A percentile compares a stretch with the other conserved stretches of the same genome.
These are phyloP conservation scores for Turdus rufiventris DNA, from an alignment of 2,113 vertebrate genomes.

Conservation along the genomic window DNA sequence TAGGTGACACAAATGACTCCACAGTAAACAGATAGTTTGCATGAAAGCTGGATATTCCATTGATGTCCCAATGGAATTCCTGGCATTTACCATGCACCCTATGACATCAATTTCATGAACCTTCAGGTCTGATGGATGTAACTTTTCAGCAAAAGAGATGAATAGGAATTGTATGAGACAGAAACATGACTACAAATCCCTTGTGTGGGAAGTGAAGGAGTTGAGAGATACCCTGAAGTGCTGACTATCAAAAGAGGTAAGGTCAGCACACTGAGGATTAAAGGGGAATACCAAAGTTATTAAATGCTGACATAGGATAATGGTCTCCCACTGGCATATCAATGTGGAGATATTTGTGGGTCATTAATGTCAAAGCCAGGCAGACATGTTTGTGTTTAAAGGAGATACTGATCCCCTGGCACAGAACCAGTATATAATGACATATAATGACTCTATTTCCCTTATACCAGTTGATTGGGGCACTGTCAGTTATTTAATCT, in stretches of 20 bases:
- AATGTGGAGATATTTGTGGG: neutral
- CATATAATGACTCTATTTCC: slow-evolving; percentile 2
- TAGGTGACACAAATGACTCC: neutral
- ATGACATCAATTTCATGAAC: neutral
- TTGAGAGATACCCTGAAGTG: neutral
- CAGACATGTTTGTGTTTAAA: neutral
- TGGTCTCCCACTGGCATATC: neutral
- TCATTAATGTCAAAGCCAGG: slow-evolving; percentile 6
- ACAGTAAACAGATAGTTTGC: neutral
- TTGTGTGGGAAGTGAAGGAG: neutral
- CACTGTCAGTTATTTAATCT: slow-evolving; percentile 1
- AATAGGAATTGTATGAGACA: neutral
- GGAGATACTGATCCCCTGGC: slow-evolving; percentile 14
- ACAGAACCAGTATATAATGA: neutral
- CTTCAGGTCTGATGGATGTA: neutral
- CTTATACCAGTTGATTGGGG: neutral
- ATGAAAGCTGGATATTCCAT: neutral
- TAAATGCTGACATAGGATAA: neutral
- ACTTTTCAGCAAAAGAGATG: neutral
- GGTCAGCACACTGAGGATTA: neutral
- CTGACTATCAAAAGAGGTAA: neutral
- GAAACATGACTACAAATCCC: neutral
- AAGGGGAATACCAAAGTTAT: neutral
- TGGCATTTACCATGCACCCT: neutral
- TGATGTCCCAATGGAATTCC: neutral